Percentiles rank a stretch among this genome's conserved stretches.
Evolutionary conservation across 2,113 vertebrate species (phyloP).

Genomic region (Aplodontia rufa): DNA sequence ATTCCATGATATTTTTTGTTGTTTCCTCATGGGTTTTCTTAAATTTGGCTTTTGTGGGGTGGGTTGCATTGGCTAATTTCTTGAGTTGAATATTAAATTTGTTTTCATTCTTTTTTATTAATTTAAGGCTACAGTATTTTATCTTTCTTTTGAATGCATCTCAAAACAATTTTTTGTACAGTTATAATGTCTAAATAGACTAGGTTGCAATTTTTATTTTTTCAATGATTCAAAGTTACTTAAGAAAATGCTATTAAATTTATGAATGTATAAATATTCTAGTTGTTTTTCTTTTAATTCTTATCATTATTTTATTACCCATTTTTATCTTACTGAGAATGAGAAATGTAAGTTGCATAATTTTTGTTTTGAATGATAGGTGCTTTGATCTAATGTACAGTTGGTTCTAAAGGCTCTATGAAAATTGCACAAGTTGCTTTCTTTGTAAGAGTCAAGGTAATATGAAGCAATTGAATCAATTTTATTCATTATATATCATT

Average conservation of each 20-base stretch:
- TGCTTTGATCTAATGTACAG: not conserved
- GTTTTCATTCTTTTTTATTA: conserved; percentile 64
- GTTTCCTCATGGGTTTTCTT: conserved; percentile 44
- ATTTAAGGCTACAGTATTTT: conserved; percentile 19
- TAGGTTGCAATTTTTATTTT: not conserved
- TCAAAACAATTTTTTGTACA: not conserved
- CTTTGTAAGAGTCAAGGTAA: not conserved
- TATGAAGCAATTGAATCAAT: not conserved
- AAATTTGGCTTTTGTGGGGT: not conserved
- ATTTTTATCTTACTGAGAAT: not conserved
- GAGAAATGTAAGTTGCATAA: not conserved
- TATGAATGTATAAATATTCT: not conserved
- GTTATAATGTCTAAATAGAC: not conserved
- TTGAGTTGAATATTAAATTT: conserved; percentile 52
- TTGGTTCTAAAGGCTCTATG: not conserved
- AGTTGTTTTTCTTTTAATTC: not conserved
- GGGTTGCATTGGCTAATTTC: conserved; percentile 30
- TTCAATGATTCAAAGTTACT: not conserved
- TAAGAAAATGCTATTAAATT: not conserved
- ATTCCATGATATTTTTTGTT: conserved; percentile 19
- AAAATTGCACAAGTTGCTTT: not conserved
- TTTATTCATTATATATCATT: conserved; percentile 5
- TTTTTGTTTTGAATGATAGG: not conserved
- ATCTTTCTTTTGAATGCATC: not conserved
- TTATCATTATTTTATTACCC: not conserved